Conservation (phyloP, 1,140 invertebrate species). For the Drosophila ironensis region DNA sequence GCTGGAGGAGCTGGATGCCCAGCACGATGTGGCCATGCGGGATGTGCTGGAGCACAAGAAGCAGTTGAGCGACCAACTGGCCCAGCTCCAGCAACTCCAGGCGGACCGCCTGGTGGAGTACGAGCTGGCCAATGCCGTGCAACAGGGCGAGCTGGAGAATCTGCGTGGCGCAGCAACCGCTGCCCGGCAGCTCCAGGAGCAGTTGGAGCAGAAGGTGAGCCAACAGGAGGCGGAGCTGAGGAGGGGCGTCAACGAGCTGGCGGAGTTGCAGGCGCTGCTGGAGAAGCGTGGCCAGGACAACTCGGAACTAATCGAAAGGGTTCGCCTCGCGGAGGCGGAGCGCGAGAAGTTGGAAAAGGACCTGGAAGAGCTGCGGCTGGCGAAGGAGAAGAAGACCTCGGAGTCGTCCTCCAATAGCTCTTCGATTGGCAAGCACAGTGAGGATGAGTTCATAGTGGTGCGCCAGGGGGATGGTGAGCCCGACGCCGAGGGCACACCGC, state of each 20-base stretch:
- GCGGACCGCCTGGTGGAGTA: constrained; percentile 62
- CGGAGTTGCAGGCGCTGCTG: constrained; percentile 64
- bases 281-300: constrained; percentile 65
- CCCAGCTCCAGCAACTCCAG: constrained; percentile 45
- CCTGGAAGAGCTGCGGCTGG: constrained; percentile 48
- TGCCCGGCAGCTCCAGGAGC: neutral
- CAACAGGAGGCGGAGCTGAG: constrained; percentile 49
- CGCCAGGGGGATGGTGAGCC: constrained; percentile 60
- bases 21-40: constrained; percentile 87
- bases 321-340: constrained; percentile 50
- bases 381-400: constrained; percentile 73
- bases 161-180: neutral
- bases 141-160: constrained; percentile 42
- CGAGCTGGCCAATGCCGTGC: constrained; percentile 50
- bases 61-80: constrained; percentile 84
- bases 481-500: constrained; percentile 44
- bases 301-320: constrained; percentile 60
- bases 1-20: constrained; percentile 88
- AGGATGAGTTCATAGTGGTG: constrained; percentile 79
- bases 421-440: constrained; percentile 73
- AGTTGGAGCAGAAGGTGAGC: constrained; percentile 41
- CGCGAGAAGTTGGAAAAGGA: constrained; percentile 50
- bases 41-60: constrained; percentile 85
- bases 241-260: constrained; percentile 45
- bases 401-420: constrained; percentile 75